A percentile compares a stretch with the other conserved stretches of the same genome.
phyloP scores from a whole-genome alignment of 2,797 vertebrate species.

The Pipistrellus nathusii region DNA sequence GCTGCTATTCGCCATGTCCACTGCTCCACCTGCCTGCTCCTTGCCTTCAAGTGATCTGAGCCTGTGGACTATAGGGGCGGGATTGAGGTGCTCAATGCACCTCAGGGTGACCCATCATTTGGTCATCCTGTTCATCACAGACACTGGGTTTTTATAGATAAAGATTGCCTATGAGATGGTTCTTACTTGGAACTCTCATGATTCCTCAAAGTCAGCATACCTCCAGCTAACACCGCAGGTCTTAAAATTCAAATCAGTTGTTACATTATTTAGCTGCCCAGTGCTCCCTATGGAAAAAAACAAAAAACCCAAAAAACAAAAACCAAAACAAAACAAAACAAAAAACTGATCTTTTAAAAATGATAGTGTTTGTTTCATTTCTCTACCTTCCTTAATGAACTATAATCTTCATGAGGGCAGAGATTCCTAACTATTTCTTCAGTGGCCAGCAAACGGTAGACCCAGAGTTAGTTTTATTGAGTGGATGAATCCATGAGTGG shows the following conservation, averaged over 20 bases:
- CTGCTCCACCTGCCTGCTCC: no score
- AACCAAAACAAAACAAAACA: no score
- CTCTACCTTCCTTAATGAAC: background rate
- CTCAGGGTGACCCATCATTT: no score
- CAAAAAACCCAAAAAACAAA: no score
- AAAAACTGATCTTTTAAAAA: background rate
- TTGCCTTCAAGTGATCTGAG: no score
- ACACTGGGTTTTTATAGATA: no score
- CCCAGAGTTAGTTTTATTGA: slow-evolving; percentile 1
- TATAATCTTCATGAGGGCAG: background rate
- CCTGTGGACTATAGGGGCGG: no score
- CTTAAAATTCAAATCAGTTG: background rate
- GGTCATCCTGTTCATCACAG: no score
- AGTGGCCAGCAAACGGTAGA: background rate
- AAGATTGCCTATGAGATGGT: background rate
- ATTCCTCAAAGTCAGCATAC: background rate
- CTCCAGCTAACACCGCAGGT: background rate
- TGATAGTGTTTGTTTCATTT: background rate
- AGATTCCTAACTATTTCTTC: background rate
- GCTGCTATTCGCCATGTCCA: no score
- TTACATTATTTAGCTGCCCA: background rate
- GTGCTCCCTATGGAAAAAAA: background rate
- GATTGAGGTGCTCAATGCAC: no score
- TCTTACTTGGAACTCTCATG: background rate
- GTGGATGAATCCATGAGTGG: background rate